Evolutionary conservation across 1,140 invertebrate species (phyloP), one percentile per base, ranked within the genome.

Genomic region (Glossosoma conforme): DNA sequence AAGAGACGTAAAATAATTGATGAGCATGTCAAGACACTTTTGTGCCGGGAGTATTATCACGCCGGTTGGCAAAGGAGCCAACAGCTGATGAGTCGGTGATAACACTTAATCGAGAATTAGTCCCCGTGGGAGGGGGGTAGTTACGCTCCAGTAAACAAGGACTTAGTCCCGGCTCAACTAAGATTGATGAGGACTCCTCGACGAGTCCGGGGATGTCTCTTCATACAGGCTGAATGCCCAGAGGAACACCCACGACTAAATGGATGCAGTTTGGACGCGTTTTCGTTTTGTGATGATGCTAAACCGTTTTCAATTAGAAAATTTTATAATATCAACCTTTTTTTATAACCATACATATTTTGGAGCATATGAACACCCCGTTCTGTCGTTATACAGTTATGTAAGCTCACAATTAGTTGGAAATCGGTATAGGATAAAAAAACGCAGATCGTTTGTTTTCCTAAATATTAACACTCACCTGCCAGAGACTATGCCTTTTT

Each of bases 151-250:
- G 42, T 56, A 50, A 56, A 56, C 54, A 51, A 46, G 54, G 54
- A 56, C 51, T 56, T 56, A 51, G 54, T 45, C 28, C 46, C 45
- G 54, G 51, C 51, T 25, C 49, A 50, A 51, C 42, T 45, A 56
- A 56, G 54, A 56, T 56, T 56, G 54, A 56, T 56, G 52, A 45
- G 42, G 44, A 46, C 41, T 43, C 37, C 50, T 46, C 49, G 50
- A 49, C 50, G 50, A 55, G 44, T 55, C 50, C 49, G 44, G 46
- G 41, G 48, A 44, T 32, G n/a, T 13, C 15, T 14, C 24, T 28
- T 14, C 18, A 20, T 17, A 44, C 14, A 9, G 33, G 43, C 35
- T 44, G 43, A 44, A 20, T 33, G 18, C 24, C 24, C 43, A 20
- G 28, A 17, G 35, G 18, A 44, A 44, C 24, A 44, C 32, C 43